Percentiles rank a stretch among this genome's conserved stretches.
These are phyloP conservation scores for Larimichthys polyactis DNA, from an alignment of 2,113 vertebrate species.

Conservation along the genomic window DNA sequence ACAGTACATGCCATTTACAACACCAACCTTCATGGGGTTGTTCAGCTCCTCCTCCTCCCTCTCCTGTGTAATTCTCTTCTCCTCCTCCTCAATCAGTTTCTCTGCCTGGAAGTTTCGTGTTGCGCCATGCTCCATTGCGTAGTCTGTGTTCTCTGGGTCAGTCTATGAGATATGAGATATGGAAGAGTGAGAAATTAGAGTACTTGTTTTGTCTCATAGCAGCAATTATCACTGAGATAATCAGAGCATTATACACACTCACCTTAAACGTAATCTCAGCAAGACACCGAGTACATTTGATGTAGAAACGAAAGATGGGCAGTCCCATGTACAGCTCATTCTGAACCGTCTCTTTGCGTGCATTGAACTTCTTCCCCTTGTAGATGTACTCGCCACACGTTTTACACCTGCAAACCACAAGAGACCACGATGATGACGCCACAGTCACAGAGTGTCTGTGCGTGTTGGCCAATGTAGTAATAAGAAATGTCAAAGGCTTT, in stretches of 20 bases:
- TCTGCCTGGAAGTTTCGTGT: slow-evolving; percentile 97
- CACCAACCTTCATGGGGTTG: slow-evolving; percentile 96
- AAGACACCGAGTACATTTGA: slow-evolving; percentile 95
- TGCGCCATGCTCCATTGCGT: slow-evolving; percentile 95
- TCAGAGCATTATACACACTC: slow-evolving; percentile 14
- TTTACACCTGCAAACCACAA: slow-evolving; percentile 87
- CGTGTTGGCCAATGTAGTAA: neutral
- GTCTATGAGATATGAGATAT: slow-evolving; percentile 82
- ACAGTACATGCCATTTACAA: neutral
- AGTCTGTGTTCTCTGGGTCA: slow-evolving; percentile 97
- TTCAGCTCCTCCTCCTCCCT: slow-evolving; percentile 97
- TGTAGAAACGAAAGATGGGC: slow-evolving; percentile 97
- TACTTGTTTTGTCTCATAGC: neutral
- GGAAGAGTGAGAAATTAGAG: neutral
- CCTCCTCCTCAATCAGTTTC: slow-evolving; percentile 95
- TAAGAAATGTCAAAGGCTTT: neutral
- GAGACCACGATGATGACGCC: neutral
- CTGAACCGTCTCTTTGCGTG: slow-evolving; percentile 96
- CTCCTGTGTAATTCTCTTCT: slow-evolving; percentile 91
- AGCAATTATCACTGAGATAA: neutral
- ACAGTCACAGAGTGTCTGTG: neutral
- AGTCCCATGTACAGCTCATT: slow-evolving; percentile 94
- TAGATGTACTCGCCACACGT: slow-evolving; percentile 97
- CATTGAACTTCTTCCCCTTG: slow-evolving; percentile 98
- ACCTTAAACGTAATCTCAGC: slow-evolving; percentile 95